A percentile compares a stretch with the other conserved stretches of the same genome.
These are phyloP conservation scores for Sphenopsis melanotis DNA, from an alignment of 2,797 vertebrate genomes.

Conservation along the genomic window DNA sequence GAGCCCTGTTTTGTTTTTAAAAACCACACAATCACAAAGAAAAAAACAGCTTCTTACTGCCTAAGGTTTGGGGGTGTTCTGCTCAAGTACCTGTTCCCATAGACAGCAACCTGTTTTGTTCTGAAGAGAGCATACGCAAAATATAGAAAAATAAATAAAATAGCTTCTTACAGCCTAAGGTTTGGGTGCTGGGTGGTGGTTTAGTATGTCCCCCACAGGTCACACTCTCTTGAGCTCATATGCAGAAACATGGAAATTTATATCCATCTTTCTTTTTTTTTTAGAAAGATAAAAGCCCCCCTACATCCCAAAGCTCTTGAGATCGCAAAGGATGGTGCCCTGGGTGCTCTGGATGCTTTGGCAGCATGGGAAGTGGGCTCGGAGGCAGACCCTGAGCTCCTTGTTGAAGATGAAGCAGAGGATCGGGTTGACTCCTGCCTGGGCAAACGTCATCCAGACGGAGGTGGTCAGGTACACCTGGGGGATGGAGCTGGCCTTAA, in stretches of 20 bases:
- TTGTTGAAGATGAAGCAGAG: conserved; percentile 95
- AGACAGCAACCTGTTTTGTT: conserved; percentile 52
- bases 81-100: conserved; percentile 43
- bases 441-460: conserved; percentile 94
- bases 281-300: conserved; percentile 28
- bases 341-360: conserved; percentile 85
- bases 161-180: conserved; percentile 63
- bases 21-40: conserved; percentile 62
- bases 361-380: conserved; percentile 88
- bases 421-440: conserved; percentile 92
- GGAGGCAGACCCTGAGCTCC: conserved; percentile 88
- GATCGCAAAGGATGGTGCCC: conserved; percentile 86
- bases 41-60: conserved; percentile 65
- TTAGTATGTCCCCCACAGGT: conserved; percentile 35
- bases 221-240: conserved; percentile 45
- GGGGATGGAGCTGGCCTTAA: conserved; percentile 83
- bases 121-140: conserved; percentile 64
- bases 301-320: conserved; percentile 77
- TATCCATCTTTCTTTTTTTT: conserved; percentile 35
- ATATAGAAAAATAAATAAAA: conserved; percentile 71
- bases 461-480: conserved; percentile 90
- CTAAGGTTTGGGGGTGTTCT: conserved; percentile 51
- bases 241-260: conserved; percentile 49
- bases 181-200: conserved; percentile 41
- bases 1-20: conserved; percentile 67